Conservation (phyloP, 2,113 vertebrate species). For the Muscicapa adusta region DNA sequence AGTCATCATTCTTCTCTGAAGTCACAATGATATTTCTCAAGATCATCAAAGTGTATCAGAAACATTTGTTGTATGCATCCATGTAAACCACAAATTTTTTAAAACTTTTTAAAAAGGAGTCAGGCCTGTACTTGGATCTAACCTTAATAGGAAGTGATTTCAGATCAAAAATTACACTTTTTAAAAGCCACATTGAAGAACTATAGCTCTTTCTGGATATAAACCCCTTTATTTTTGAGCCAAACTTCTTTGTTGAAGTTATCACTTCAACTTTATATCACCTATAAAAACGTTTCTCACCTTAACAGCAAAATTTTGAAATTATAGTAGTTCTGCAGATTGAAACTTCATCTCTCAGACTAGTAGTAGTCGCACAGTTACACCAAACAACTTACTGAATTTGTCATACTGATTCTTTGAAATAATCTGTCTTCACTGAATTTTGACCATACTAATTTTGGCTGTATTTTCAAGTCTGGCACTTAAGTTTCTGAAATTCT, state of each 20-base stretch:
- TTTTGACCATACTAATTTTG: not conserved
- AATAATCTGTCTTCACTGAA: not conserved
- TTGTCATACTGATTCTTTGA: not conserved
- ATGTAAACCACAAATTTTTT: not conserved
- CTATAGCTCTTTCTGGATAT: not conserved
- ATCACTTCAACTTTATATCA: not conserved
- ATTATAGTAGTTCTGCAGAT: not conserved
- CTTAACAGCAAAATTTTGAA: not conserved
- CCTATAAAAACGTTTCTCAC: not conserved
- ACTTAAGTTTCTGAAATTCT: not conserved
- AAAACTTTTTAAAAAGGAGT: not conserved
- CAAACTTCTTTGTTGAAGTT: not conserved
- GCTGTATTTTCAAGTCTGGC: not conserved
- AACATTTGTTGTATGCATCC: not conserved
- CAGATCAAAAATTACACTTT: not conserved
- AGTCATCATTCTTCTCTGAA: not conserved
- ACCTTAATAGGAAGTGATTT: not conserved
- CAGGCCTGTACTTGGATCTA: not conserved
- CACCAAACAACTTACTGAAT: not conserved
- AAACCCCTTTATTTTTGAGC: not conserved
- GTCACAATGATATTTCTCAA: not conserved
- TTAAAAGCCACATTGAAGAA: not conserved
- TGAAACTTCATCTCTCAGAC: not conserved
- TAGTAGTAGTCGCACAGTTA: not conserved
- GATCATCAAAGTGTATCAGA: not conserved